Percentiles rank a stretch among this genome's conserved stretches.
Conservation (phyloP, 64 coral and sea anemone genomes). For the Orbicella faveolata region DNA sequence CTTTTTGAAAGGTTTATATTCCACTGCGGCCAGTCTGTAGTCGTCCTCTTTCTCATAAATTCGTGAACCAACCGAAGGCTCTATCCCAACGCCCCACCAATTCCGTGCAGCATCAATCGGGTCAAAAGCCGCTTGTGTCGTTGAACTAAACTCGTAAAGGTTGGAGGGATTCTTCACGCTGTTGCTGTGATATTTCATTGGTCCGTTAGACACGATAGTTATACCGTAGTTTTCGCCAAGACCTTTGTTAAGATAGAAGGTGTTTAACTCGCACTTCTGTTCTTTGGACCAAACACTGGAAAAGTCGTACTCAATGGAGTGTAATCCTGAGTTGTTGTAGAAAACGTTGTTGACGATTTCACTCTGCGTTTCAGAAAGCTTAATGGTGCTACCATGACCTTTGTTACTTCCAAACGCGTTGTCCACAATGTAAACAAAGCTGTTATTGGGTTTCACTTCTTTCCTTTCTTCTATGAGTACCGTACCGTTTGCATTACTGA, state of each 20-base stretch:
- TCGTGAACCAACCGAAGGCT: conserved; percentile 2
- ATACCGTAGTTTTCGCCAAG: conserved; percentile 40
- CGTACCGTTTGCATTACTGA: conserved; percentile 52
- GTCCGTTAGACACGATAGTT: conserved; percentile 65
- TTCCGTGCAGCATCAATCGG: conserved; percentile 38
- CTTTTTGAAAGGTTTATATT: conserved; percentile 42
- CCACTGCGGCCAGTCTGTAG: conserved; percentile 10
- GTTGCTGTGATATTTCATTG: conserved; percentile 55
- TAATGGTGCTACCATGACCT: conserved; percentile 45
- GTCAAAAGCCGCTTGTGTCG: neutral
- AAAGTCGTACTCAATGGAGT: conserved; percentile 54
- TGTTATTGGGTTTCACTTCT: neutral
- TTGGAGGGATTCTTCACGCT: conserved; percentile 75
- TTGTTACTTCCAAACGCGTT: conserved; percentile 58
- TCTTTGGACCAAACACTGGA: neutral
- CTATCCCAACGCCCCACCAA: conserved; percentile 53
- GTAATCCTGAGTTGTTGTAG: conserved; percentile 66
- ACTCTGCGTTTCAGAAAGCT: conserved; percentile 15
- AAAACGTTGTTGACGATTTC: conserved; percentile 60
- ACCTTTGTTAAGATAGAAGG: conserved; percentile 51
- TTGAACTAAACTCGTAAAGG: conserved; percentile 72
- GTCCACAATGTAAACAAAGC: conserved; percentile 11
- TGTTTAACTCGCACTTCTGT: conserved; percentile 57
- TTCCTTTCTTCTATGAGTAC: neutral
- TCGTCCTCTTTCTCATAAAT: conserved; percentile 28